A percentile compares a stretch with the other conserved stretches of the same genome.
These are phyloP conservation scores for Urosaurus nigricauda DNA, from an alignment of 2,797 vertebrate genomes.

Conservation along the genomic window DNA sequence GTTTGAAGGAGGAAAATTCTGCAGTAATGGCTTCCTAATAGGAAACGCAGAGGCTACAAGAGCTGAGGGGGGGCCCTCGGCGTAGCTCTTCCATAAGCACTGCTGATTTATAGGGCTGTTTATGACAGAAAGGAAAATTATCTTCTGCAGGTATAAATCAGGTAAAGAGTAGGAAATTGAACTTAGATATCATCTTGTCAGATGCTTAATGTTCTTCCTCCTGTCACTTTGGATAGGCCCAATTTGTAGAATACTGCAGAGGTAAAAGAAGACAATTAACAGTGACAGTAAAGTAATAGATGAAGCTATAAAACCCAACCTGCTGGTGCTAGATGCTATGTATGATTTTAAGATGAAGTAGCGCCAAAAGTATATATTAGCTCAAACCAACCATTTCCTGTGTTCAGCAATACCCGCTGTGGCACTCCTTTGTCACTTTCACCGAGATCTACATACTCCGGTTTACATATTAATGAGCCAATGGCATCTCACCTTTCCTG, in stretches of 20 bases:
- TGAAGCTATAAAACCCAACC: slow-evolving; percentile 99
- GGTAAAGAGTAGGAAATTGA: slow-evolving; percentile 99
- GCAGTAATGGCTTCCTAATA: slow-evolving; percentile 99
- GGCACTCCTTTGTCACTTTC: slow-evolving; percentile 86
- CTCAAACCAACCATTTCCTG: slow-evolving; percentile 87
- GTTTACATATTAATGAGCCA: slow-evolving; percentile 87
- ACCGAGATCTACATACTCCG: slow-evolving; percentile 84
- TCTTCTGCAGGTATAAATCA: slow-evolving; percentile 99
- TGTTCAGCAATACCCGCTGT: slow-evolving; percentile 84
- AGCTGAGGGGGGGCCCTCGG: slow-evolving; percentile 90
- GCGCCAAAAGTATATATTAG: slow-evolving; percentile 91
- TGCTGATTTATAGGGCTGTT: slow-evolving; percentile 99
- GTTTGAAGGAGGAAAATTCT: slow-evolving; percentile 99
- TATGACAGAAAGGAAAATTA: slow-evolving; percentile 99
- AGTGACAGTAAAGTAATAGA: slow-evolving; percentile 99
- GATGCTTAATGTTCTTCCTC: slow-evolving; percentile 99
- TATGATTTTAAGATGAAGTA: slow-evolving; percentile 99
- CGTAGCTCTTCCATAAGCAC: slow-evolving; percentile 98
- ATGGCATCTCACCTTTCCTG: slow-evolving; percentile 84
- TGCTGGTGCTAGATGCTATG: slow-evolving; percentile 97
- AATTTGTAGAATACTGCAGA: slow-evolving; percentile 99
- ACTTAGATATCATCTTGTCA: slow-evolving; percentile 99
- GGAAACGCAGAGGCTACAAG: slow-evolving; percentile 96
- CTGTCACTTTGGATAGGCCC: slow-evolving; percentile 99
- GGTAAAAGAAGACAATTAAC: slow-evolving; percentile 99